Evolutionary conservation across 2,113 vertebrate genomes (phyloP), one percentile per base, ranked within the genome.

Genomic region (Lota lota): DNA sequence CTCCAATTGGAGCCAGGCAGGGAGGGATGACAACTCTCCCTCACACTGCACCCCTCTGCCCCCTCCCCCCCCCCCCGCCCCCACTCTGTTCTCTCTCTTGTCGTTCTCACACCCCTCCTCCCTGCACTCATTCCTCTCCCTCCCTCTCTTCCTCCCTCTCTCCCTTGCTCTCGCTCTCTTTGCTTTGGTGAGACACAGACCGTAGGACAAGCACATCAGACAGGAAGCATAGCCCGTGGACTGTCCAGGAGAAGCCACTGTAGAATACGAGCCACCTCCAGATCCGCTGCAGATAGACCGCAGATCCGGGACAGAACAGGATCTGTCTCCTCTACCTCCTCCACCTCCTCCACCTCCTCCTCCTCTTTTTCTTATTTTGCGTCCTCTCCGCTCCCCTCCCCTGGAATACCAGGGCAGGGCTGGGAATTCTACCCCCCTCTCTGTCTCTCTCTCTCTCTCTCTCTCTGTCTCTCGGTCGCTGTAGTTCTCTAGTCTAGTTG

Each of bases 121-220:
- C 75, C 78, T 21, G 62, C 70, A 51, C 50, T 16, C 50, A 51
- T 16, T 51, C 50, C 36, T 68, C 67, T 67, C 61, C 21, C 18
- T 33, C 61, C 69, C 59, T 67, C 47, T 62, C 67, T 76, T 78
- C 83, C 87, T 80, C 76, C 78, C 77, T 83, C 56, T 57, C 56
- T 57, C 56, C n/a, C 74, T 75, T 76, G 74, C 74, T 15, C 83
- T 88, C 79, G 67, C 79, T 80, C 68, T 77, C 78, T 79, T 59
- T 21, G 76, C 61, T 79, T 83, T 87, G 67, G 86, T 86, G 87
- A 90, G 91, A 88, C 87, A 85, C 86, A 83, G 81, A 90, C 77
- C 87, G 64, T 60, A 65, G 15, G 72, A 77, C 63, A 63, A 66
- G 50, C 67, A 24, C 61, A 63, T 66, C 67, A 67, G 69, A 53